These are phyloP conservation scores for Drosophila chauvacae DNA, from an alignment of 1,140 invertebrate genomes.

Conservation along the genomic window DNA sequence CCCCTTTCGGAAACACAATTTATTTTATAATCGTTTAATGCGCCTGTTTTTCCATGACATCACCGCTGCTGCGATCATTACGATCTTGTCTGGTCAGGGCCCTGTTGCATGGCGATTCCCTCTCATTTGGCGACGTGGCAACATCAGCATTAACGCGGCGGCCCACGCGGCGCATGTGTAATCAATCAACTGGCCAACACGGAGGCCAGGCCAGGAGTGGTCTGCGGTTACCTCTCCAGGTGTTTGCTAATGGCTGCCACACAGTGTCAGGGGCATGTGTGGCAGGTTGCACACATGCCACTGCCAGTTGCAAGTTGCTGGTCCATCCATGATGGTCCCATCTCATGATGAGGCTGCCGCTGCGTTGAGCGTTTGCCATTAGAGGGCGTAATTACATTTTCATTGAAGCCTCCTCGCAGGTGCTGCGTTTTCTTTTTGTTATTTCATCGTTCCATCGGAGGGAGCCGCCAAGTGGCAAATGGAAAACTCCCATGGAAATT, in stretches of 20 bases:
- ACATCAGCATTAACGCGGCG: conserved; percentile 59
- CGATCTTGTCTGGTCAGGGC: conserved; percentile 21
- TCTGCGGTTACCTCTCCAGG: conserved; percentile 23
- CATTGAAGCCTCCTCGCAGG: conserved; percentile 59
- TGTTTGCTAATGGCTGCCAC: conserved; percentile 69
- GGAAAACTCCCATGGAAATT: conserved; percentile 69
- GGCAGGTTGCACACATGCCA: conserved; percentile 15
- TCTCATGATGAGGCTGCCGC: conserved; percentile 41
- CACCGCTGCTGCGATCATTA: conserved; percentile 34
- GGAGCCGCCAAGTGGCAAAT: conserved; percentile 33
- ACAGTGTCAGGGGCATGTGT: conserved; percentile 72
- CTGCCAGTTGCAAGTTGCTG: conserved; percentile 14
- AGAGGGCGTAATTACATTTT: conserved; percentile 82
- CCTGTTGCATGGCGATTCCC: conserved; percentile 16
- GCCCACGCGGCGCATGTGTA: conserved; percentile 72
- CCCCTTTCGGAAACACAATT: conserved; percentile 17
- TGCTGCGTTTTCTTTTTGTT: conserved; percentile 38
- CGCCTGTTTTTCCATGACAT: conserved; percentile 54
- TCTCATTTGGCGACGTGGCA: conserved; percentile 60
- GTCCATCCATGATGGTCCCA: conserved; percentile 1
- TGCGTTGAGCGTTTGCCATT: conserved; percentile 47
- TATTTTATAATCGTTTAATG: conserved; percentile 49
- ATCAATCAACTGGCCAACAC: conserved; percentile 72
- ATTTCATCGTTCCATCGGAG: conserved; percentile 23
- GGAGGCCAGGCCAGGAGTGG: conserved; percentile 67